A percentile compares a stretch with the other conserved stretches of the same genome.
Conservation (phyloP, 2,888 invertebrate species). For the Julus scandinavius region DNA sequence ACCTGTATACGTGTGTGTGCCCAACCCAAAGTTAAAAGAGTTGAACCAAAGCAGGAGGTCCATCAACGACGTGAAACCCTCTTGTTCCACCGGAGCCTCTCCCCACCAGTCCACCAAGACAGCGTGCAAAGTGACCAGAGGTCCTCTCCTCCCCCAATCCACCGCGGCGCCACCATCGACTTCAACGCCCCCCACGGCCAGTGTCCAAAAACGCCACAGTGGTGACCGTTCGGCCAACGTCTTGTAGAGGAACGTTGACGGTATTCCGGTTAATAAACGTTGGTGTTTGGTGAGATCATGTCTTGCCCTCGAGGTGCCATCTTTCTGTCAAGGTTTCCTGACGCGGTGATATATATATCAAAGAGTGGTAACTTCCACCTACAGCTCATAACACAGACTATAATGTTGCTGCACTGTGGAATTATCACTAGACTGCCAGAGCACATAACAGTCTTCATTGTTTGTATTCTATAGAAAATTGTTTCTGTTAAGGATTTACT, state of each 20-base stretch:
- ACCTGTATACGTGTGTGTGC: slow-evolving; percentile 70
- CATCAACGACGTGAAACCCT: slow-evolving; percentile 27
- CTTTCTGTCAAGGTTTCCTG: neutral
- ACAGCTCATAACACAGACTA: neutral
- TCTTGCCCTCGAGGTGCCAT: slow-evolving; percentile 25
- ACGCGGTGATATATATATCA: neutral
- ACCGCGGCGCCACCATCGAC: neutral
- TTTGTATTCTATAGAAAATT: neutral
- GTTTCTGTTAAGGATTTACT: neutral
- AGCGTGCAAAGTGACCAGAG: neutral
- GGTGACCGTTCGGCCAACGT: slow-evolving; percentile 17
- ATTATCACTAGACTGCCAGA: neutral
- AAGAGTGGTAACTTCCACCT: neutral
- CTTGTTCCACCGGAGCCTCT: slow-evolving; percentile 44
- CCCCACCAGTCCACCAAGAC: neutral
- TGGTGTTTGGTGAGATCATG: neutral
- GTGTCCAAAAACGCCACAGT: slow-evolving; percentile 28
- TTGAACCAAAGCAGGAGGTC: slow-evolving; percentile 47
- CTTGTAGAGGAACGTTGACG: neutral
- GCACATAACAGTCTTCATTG: neutral
- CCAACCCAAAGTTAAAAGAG: slow-evolving; percentile 56
- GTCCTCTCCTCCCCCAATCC: neutral
- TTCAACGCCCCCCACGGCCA: slow-evolving; percentile 17
- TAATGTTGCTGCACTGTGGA: neutral
- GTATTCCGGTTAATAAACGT: neutral